Evolutionary conservation across 2,113 vertebrate genomes (phyloP), one percentile per base, ranked within the genome.

Genomic region (Tenrec ecaudatus): DNA sequence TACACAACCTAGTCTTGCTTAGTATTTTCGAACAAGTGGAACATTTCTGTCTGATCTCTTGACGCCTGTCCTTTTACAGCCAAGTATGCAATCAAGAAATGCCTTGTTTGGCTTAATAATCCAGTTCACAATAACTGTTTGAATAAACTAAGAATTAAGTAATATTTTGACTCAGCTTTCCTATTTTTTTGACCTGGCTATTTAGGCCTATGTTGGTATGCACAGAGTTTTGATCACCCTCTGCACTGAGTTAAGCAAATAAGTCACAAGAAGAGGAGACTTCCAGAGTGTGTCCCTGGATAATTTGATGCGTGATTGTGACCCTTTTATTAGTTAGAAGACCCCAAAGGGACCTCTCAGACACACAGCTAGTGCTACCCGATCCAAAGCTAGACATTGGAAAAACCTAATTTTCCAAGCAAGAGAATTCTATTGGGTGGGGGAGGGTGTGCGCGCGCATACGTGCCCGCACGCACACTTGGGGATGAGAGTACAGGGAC

Each of bases 11-110:
- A 9, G 9, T 58, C 71, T 82, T 88, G 31, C 17, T 87, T 86
- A 88, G 58, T 64, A 62, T 76, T 93, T 96, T 92, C 90, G 93
- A 89, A 33, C n/a, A 92, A 87, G 84, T 9, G 58, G 53, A 31
- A 66, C 57, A 25, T 20, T 80, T 83, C 27, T 36, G 47, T 17
- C 14, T 69, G 60, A 83, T 16, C 17, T 86, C 81, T 75, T 9
- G 15, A 5, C 27, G 16, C 38, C 85, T 88, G 11, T 68, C 60
- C 29, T 87, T 87, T 57, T 22, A 62, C 68, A 57, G 27, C 16
- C 53, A 90, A 88, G 43, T 31, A 57, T 8, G 57, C 6, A 73
- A 29, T 23, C n/a, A 33, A 17, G 23, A 3, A 78, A 43, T 88
- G 27, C 60, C 31, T 6, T n/a, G n/a, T 10, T 23, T 23, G 66